Conservation (phyloP, 1,140 invertebrate species). For the Ridgeia piscesae region DNA sequence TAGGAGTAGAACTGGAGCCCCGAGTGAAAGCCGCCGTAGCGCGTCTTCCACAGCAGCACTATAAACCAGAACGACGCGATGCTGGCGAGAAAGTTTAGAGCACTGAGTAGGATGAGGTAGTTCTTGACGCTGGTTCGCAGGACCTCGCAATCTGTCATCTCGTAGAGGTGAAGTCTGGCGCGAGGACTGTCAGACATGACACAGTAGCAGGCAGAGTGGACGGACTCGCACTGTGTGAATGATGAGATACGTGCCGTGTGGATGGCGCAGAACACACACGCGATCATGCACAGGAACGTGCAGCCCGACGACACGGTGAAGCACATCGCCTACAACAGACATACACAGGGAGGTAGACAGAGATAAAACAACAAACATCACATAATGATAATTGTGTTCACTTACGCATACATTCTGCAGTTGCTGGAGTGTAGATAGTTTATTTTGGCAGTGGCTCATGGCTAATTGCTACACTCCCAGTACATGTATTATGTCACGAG, state of each 20-base stretch:
- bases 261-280: conserved; percentile 36
- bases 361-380: neutral
- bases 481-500: neutral
- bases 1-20: conserved; percentile 15
- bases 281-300: conserved; percentile 34
- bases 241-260: conserved; percentile 31
- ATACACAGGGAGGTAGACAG: neutral
- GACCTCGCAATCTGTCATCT: neutral
- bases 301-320: conserved; percentile 34
- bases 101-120: conserved; percentile 20
- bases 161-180: neutral
- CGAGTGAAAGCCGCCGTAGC: conserved; percentile 18
- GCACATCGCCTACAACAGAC: conserved; percentile 33
- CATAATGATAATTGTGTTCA: no score
- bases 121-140: conserved; percentile 20
- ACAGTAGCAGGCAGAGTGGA: neutral
- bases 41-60: conserved; percentile 10
- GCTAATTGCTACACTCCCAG: neutral
- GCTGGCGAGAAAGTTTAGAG: conserved; percentile 19
- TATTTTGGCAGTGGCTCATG: neutral
- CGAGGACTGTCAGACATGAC: neutral
- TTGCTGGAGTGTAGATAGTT: no score
- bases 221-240: conserved; percentile 28
- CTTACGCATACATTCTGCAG: no score
- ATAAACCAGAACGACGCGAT: conserved; percentile 21